Percentiles rank a stretch among this genome's conserved stretches.
Conservation (phyloP, 2,113 vertebrate genomes). For the Anhinga rufa region DNA sequence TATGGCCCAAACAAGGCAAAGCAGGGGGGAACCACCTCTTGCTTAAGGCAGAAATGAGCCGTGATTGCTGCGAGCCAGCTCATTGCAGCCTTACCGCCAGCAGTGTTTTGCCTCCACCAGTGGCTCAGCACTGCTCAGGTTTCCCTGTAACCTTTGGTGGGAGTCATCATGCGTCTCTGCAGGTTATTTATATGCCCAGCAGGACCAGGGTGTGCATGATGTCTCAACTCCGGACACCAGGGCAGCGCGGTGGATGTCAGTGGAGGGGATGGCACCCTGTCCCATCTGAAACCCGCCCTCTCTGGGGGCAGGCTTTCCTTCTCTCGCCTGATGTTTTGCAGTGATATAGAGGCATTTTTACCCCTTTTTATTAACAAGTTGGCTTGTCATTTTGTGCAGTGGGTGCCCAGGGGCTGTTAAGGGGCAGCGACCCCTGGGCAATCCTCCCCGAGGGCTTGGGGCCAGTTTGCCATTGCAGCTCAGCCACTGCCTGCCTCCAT, state of each 20-base stretch:
- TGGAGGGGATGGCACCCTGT: neutral
- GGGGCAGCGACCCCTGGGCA: accelerated
- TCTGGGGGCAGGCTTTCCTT: neutral
- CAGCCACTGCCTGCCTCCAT: neutral
- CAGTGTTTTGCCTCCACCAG: neutral
- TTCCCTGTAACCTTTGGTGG: slow-evolving; percentile 66
- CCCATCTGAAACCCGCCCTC: neutral
- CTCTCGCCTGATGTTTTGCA: neutral
- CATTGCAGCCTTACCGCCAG: neutral
- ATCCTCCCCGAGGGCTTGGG: neutral
- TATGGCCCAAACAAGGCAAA: neutral
- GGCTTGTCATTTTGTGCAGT: neutral
- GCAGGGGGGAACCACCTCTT: neutral
- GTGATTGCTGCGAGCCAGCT: neutral
- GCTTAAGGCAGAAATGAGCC: neutral
- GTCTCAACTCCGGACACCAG: neutral
- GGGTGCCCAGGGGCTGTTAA: neutral
- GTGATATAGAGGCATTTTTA: neutral
- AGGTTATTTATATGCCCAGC: slow-evolving; percentile 34
- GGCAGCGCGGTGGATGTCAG: neutral
- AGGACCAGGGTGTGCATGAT: neutral
- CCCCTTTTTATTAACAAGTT: neutral
- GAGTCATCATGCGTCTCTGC: neutral
- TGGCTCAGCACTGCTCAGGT: slow-evolving; percentile 26
- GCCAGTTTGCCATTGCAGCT: neutral